Evolutionary conservation across 2,888 invertebrate species (phyloP).

Genomic region (Rosalia funebris): DNA sequence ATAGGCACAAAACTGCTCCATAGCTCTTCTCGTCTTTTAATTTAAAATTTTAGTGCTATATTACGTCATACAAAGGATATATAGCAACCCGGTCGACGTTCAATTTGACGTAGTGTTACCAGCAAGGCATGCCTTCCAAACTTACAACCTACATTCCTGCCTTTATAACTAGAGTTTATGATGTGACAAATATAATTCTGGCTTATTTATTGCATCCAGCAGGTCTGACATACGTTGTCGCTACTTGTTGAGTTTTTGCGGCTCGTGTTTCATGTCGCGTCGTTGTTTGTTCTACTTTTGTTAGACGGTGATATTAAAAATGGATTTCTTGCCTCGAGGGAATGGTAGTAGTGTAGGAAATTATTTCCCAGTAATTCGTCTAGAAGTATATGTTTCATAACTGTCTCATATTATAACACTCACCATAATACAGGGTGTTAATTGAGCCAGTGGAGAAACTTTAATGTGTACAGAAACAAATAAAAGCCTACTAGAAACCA

Average conservation of each 20-base stretch:
- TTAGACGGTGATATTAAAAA: no score
- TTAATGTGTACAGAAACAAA: no score
- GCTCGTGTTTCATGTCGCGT: neutral
- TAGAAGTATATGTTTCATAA: no score
- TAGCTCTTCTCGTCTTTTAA: neutral
- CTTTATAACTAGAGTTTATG: constrained; percentile 15
- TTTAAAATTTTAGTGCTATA: constrained; percentile 1
- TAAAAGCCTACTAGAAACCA: no score
- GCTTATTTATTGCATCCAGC: constrained; percentile 11
- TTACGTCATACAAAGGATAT: neutral
- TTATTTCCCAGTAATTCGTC: no score
- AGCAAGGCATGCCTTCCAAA: neutral
- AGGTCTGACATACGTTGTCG: constrained; percentile 12
- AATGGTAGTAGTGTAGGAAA: no score
- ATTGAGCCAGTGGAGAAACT: no score
- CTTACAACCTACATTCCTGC: constrained; percentile 10
- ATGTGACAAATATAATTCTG: constrained; percentile 25
- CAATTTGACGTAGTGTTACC: constrained; percentile 11
- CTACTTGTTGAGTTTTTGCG: neutral
- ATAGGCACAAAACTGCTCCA: no score
- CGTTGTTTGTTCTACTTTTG: neutral
- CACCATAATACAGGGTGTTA: no score
- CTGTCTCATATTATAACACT: no score
- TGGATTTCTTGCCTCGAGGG: no score
- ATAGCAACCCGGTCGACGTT: neutral